Base-by-base conservation (phyloP, 2,113 vertebrate genomes). In the Engystomops pustulosus region DNA sequence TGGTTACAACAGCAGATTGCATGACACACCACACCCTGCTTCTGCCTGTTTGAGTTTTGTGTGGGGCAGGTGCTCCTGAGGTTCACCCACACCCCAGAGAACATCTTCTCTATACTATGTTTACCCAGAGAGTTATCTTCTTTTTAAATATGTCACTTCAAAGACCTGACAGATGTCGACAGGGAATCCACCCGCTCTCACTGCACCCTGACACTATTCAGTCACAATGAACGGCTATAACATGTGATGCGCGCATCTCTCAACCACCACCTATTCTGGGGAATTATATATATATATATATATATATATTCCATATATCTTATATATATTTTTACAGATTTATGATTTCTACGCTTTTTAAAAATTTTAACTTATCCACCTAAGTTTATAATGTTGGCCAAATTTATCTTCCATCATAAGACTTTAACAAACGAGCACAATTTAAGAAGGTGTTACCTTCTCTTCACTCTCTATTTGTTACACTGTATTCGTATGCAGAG, bases 41-140 rank as follows among this genome's bases (percentile, higher is more conserved):
- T 27, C 2, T 53, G 23, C 67, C 79, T 80, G 60, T 68, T 69
- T 53, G 30, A 11, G 41, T 81, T 65, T 69, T 70, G 45, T 27
- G 18, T 10, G 55, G 4, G 79, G 65, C 67, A 69, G 65, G 45
- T 69, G 65, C 69, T 81, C 36, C 30, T 32, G 27, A 68, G 58
- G 60, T 23, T 80, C 27, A 47, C 44, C 55, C 77, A 80, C 79
- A 51, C 79, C 79, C 62, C 30, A 34, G 44, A 80, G 62, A 70
- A 53, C 32, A 70, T 81, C 45, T 38, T 81, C 45, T 51, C 65
- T 36, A 36, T 41, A 7, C 20, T 10, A 32, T 71, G 67, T 81
- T 81, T 71, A 81, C 79, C 71, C 41, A 68, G 78, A 45, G 27
- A 38, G 14, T 62, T 62, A 27, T 3, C 23, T 67, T 27, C 51